Percentiles rank a stretch among this genome's conserved stretches.
Conservation (phyloP, 2,888 invertebrate genomes). For the Dascillus cervinus region DNA sequence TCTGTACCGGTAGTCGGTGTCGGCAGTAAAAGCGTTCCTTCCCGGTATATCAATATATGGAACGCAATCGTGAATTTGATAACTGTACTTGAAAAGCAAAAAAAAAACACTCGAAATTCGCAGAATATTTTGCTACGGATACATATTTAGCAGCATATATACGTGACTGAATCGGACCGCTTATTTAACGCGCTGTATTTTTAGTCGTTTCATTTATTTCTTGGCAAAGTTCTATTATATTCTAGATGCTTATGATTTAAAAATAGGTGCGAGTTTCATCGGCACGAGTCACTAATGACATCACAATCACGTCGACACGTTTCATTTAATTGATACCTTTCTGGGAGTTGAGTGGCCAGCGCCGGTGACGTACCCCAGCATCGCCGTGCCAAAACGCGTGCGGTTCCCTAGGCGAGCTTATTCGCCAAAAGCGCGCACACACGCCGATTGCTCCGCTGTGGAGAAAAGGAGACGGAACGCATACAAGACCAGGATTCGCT, state of each 20-base stretch:
- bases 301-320: conserved; percentile 23
- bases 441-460: conserved; percentile 8
- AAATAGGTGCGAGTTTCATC: conserved; percentile 27
- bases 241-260: conserved; percentile 25
- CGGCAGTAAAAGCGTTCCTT: conserved; percentile 9
- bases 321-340: conserved; percentile 30
- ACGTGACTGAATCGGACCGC: too few relatives aligned
- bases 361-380: conserved; percentile 17
- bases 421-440: conserved; percentile 7
- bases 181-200: too few relatives aligned
- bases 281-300: conserved; percentile 28
- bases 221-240: conserved; percentile 26
- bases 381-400: conserved; percentile 8
- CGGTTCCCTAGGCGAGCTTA: conserved; percentile 7
- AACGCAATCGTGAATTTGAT: too few relatives aligned
- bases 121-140: too few relatives aligned
- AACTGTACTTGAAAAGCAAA: too few relatives aligned
- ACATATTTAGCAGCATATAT: too few relatives aligned
- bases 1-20: conserved; percentile 18
- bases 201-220: conserved; percentile 9
- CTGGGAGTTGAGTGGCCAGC: conserved; percentile 26
- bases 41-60: conserved; percentile 10
- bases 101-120: too few relatives aligned
- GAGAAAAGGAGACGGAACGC: conserved; percentile 15
- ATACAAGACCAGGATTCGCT: conserved; percentile 18